Percentiles rank a stretch among this genome's conserved stretches.
These are phyloP conservation scores for Heliconius hermathena DNA, from an alignment of 1,140 invertebrate genomes.

Conservation along the genomic window DNA sequence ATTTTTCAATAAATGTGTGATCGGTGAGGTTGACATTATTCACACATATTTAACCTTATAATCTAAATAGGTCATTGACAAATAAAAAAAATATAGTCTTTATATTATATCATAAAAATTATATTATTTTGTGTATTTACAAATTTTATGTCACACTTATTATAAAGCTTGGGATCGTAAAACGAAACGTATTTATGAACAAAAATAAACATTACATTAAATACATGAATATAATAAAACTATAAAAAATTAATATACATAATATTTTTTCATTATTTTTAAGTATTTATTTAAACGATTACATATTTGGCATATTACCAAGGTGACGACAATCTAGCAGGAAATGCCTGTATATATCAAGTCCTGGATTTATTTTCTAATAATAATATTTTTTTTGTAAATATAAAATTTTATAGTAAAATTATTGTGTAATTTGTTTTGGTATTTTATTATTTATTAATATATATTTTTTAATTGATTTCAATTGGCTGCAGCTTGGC, in stretches of 20 bases:
- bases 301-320: not conserved
- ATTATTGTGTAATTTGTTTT: too few species aligned
- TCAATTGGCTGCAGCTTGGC: too few species aligned
- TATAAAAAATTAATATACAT: not conserved
- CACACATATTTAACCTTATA: not conserved
- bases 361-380: not conserved
- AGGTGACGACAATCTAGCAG: not conserved
- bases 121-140: not conserved
- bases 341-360: not conserved
- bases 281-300: not conserved
- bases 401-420: too few species aligned
- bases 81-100: not conserved
- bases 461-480: too few species aligned
- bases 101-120: not conserved
- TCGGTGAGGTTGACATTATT: not conserved
- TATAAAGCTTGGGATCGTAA: conserved; percentile 1
- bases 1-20: too few species aligned
- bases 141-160: conserved; percentile 7
- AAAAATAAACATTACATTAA: not conserved
- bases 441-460: too few species aligned
- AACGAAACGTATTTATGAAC: not conserved
- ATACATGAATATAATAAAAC: not conserved
- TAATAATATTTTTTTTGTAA: too few species aligned
- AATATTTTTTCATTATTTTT: not conserved
- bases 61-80: not conserved